Evolutionary conservation across 2,888 invertebrate species (phyloP).

Genomic region (Cerastis rubricosa): DNA sequence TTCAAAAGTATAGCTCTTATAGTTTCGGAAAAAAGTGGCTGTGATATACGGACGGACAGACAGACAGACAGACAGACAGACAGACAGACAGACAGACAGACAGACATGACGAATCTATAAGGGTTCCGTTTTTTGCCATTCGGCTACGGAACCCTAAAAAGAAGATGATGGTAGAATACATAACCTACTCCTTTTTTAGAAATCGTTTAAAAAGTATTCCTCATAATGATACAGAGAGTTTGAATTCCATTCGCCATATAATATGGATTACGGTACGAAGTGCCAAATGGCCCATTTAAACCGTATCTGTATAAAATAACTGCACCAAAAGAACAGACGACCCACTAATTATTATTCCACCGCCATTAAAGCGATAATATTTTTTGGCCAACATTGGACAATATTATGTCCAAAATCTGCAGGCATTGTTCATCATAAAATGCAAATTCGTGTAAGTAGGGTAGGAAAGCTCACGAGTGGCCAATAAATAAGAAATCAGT

Average conservation of each 20-base stretch:
- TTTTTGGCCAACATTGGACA: conserved; percentile 58
- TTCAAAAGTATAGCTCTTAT: too few relatives aligned
- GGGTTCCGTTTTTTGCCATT: too few relatives aligned
- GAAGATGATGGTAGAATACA: too few relatives aligned
- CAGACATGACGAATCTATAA: too few relatives aligned
- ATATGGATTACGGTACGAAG: not conserved
- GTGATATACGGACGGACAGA: too few relatives aligned
- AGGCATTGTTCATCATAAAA: conserved; percentile 68
- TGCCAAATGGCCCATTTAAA: conserved; percentile 32
- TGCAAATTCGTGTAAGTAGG: conserved; percentile 69
- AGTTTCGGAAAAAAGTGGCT: too few relatives aligned
- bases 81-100: too few relatives aligned
- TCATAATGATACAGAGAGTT: not conserved
- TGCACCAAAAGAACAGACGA: conserved; percentile 33
- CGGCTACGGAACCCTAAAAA: too few relatives aligned
- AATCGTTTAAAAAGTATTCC: not conserved
- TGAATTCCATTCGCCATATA: too few relatives aligned
- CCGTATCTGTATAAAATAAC: conserved; percentile 3
- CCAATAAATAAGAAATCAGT: conserved; percentile 88
- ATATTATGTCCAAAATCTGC: conserved; percentile 64
- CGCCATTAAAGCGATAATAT: conserved; percentile 53
- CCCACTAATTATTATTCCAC: conserved; percentile 57
- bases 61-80: too few relatives aligned
- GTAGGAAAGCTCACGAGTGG: conserved; percentile 79
- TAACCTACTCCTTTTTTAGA: too few relatives aligned